A percentile compares a stretch with the other conserved stretches of the same genome.
phyloP scores from a whole-genome alignment of 2,888 invertebrate species.

The Stenurella melanura region DNA sequence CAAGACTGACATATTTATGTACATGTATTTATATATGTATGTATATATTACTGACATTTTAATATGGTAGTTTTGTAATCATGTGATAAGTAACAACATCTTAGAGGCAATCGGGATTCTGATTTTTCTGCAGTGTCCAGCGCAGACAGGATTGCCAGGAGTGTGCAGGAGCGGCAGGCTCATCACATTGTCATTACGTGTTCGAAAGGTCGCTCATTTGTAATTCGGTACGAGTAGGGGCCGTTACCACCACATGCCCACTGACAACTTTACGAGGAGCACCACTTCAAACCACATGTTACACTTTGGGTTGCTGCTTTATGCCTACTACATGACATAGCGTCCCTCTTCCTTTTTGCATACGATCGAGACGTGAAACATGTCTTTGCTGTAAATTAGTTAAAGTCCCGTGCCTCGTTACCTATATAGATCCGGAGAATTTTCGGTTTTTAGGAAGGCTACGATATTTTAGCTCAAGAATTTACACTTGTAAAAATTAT shows the following conservation, averaged over 20 bases:
- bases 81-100: not conserved
- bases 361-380: conserved; percentile 51
- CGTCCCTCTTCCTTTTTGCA: conserved; percentile 63
- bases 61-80: no score
- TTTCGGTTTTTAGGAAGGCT: not conserved
- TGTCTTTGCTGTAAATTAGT: conserved; percentile 48
- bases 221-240: conserved; percentile 71
- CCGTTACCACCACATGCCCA: conserved; percentile 74
- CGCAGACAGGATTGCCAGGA: conserved; percentile 1
- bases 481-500: no score
- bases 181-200: conserved; percentile 72
- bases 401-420: conserved; percentile 6
- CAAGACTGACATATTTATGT: no score
- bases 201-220: conserved; percentile 70
- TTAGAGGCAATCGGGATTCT: not conserved
- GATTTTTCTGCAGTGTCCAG: not conserved
- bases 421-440: not conserved
- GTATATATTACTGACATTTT: no score
- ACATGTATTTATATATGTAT: no score
- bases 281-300: conserved; percentile 74
- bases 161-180: conserved; percentile 54
- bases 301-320: conserved; percentile 73
- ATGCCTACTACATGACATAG: conserved; percentile 73
- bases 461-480: no score
- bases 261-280: conserved; percentile 74